Percentiles rank a stretch among this genome's conserved stretches.
These are phyloP conservation scores for Aethina tumida DNA, from an alignment of 1,140 invertebrate species.

Conservation along the genomic window DNA sequence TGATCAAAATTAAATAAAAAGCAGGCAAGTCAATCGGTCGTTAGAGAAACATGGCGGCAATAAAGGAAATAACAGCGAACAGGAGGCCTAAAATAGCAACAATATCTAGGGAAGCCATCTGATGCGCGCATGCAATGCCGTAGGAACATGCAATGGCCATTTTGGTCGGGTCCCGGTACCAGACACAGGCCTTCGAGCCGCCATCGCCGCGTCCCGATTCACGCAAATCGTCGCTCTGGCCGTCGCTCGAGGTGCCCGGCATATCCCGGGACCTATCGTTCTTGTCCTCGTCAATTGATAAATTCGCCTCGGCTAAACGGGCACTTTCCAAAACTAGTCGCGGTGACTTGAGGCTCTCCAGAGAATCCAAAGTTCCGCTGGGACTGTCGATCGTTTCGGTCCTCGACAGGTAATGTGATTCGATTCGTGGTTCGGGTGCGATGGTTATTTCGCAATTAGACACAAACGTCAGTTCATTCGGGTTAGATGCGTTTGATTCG, in stretches of 20 bases:
- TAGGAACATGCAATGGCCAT: slow-evolving; percentile 54
- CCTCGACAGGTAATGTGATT: too few species aligned
- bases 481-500: slow-evolving; percentile 10
- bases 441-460: slow-evolving; percentile 13
- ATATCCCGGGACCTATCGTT: neutral
- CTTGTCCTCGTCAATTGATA: slow-evolving; percentile 1
- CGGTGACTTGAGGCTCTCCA: slow-evolving; percentile 30
- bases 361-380: slow-evolving; percentile 14
- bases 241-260: slow-evolving; percentile 9
- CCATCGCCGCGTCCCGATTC: neutral
- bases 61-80: slow-evolving; percentile 56
- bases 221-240: neutral
- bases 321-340: slow-evolving; percentile 27
- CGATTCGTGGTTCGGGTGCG: too few species aligned
- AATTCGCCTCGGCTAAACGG: slow-evolving; percentile 10
- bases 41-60: slow-evolving; percentile 44
- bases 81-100: slow-evolving; percentile 55
- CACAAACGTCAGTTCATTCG: too few species aligned
- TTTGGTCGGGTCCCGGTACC: slow-evolving; percentile 44
- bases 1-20: slow-evolving; percentile 3
- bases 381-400: slow-evolving; percentile 1
- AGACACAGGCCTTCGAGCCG: slow-evolving; percentile 26
- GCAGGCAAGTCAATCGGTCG: neutral
- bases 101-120: slow-evolving; percentile 52
- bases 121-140: slow-evolving; percentile 51